These are phyloP conservation scores for Hozukius guyotensis DNA, from an alignment of 2,797 vertebrate species.

Conservation along the genomic window DNA sequence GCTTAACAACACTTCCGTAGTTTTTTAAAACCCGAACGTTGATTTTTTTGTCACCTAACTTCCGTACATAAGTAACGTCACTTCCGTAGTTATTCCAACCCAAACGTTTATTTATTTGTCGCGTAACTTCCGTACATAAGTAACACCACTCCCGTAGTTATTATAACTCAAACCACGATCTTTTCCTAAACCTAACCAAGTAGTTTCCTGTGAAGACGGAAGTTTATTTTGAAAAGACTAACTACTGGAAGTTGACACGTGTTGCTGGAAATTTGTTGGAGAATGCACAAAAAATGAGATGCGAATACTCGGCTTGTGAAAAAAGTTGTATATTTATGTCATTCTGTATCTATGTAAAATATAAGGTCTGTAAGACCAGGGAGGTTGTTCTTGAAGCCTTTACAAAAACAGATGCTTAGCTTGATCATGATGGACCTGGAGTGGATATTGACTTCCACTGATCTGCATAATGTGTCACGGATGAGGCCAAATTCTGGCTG, in stretches of 20 bases:
- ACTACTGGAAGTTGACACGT: neutral
- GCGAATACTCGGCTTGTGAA: too few species aligned
- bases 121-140: too few species aligned
- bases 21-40: rapidly evolving
- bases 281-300: neutral
- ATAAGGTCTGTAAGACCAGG: neutral
- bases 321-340: neutral
- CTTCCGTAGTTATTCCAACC: neutral
- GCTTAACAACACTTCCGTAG: too few species aligned
- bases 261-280: neutral
- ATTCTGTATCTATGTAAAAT: neutral
- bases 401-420: neutral
- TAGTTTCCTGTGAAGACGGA: too few species aligned
- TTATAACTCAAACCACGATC: neutral
- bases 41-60: too few species aligned
- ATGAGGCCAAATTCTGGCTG: slow-evolving; percentile 10
- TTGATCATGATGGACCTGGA: neutral
- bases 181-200: too few species aligned
- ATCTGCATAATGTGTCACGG: slow-evolving; percentile 10
- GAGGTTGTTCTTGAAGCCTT: neutral
- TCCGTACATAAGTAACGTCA: neutral
- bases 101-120: too few species aligned
- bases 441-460: slow-evolving; percentile 5
- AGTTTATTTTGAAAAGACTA: neutral
- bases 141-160: neutral